Percentiles rank a stretch among this genome's conserved stretches.
These are phyloP conservation scores for Rhimphoctona megacephalus DNA, from an alignment of 2,888 invertebrate genomes.

Conservation along the genomic window DNA sequence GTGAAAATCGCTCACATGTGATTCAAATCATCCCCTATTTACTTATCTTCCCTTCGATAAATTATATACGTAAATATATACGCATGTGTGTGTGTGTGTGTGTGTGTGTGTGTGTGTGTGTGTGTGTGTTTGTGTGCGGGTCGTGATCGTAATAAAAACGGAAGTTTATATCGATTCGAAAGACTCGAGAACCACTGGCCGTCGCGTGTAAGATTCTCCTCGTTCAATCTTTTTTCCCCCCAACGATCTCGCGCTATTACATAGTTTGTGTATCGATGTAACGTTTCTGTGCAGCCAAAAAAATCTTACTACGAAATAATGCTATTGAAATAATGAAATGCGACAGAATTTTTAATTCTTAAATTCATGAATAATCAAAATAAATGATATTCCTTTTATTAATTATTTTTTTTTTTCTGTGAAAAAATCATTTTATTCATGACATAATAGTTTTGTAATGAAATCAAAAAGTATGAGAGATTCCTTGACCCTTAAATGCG, in stretches of 20 bases:
- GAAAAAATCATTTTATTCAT: neutral
- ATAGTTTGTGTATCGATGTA: conserved; percentile 5
- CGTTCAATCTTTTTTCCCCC: conserved; percentile 8
- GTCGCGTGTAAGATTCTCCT: conserved; percentile 37
- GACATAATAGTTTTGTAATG: neutral
- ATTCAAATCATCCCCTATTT: conserved; percentile 29
- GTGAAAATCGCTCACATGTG: conserved; percentile 24
- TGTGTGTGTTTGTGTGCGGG: neutral
- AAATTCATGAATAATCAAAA: neutral
- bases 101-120: neutral
- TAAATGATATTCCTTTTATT: neutral
- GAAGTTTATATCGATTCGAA: conserved; percentile 46
- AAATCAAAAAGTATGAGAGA: neutral
- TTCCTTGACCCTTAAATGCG: no score
- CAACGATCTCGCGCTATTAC: conserved; percentile 9
- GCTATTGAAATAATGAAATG: neutral
- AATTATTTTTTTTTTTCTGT: neutral
- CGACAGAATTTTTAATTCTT: neutral
- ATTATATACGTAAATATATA: conserved; percentile 28
- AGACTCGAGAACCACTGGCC: conserved; percentile 63
- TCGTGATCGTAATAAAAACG: conserved; percentile 34
- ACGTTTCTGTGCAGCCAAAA: neutral
- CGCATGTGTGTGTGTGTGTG: neutral
- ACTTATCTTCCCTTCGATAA: conserved; percentile 10
- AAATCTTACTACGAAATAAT: neutral